Evolutionary conservation across 2,888 invertebrate species (phyloP), one percentile per base, ranked within the genome.

Genomic region (Adela reaumurella): DNA sequence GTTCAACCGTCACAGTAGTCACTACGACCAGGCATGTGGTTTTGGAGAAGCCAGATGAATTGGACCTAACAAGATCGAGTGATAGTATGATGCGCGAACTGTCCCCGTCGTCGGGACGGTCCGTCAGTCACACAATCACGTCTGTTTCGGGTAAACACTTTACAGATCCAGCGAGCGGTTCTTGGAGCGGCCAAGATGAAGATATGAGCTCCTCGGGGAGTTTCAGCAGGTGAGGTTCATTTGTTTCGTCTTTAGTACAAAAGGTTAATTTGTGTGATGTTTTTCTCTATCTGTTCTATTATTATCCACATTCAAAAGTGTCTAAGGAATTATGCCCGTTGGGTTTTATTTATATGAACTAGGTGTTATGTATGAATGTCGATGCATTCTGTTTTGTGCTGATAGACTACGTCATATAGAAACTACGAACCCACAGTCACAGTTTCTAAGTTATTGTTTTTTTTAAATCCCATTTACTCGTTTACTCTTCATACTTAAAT

Each of bases 111-210:
- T 80, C 79, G 1, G 78, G 74, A 63, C 78, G 67, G 65, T 79
- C 80, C 62, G 56, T 74, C 47, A 71, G 76, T 67, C 80, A 79
- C 53, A 77, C 78, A 53, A 64, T 74, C 54, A 67, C 69, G 49
- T 73, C 73, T 29, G 64, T 70, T 53, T 73, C 74, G 54, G 76
- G 79, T 62, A 80, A 79, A 79, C 74, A 70, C 57, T 74, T 80
- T 68, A 76, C 80, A 80, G 80, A 80, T 76, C 80, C 80, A 52
- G 79, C 80, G 19, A 81, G 80, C 61, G 80, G 80, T 14, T 81
- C 80, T 1, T 81, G 80, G 80, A 81, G 80, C 53, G 79, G 79
- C 24, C 79, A 80, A 52, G 80, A 81, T 48, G 80, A 81, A 54
- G 80, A 80, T 56, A 59, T 81, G 49, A 80, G 80, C 57, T 81